Percentiles rank a stretch among this genome's conserved stretches.
Conservation (phyloP, 2,797 vertebrate species). For the Apogon hyalosoma region DNA sequence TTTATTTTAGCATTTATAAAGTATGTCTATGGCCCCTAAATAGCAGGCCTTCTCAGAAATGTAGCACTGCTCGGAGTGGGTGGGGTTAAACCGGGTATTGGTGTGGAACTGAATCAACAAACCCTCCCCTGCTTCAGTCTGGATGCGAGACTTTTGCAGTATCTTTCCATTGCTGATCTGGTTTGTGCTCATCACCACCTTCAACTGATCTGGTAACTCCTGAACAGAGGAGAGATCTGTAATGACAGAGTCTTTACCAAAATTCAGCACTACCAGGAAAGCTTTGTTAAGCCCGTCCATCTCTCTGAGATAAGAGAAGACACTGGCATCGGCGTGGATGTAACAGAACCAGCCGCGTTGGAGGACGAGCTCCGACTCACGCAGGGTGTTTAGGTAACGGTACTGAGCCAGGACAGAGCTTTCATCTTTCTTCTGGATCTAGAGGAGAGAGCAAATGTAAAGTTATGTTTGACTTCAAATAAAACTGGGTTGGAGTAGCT, state of each 20-base stretch:
- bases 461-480: neutral
- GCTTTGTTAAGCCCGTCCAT: slow-evolving; percentile 87
- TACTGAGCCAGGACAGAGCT: slow-evolving; percentile 88
- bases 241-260: slow-evolving; percentile 78
- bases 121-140: slow-evolving; percentile 88
- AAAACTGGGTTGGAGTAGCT: neutral
- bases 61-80: slow-evolving; percentile 84
- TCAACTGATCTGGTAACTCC: slow-evolving; percentile 82
- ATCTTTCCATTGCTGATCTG: slow-evolving; percentile 55
- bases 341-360: slow-evolving; percentile 94
- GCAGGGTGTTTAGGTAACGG: slow-evolving; percentile 85
- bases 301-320: slow-evolving; percentile 90
- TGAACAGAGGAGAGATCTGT: slow-evolving; percentile 81
- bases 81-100: slow-evolving; percentile 78
- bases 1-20: slow-evolving; percentile 86
- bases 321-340: slow-evolving; percentile 77
- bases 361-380: slow-evolving; percentile 83
- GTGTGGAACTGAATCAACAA: slow-evolving; percentile 88
- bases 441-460: slow-evolving; percentile 6
- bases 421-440: slow-evolving; percentile 85
- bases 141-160: slow-evolving; percentile 76
- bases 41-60: slow-evolving; percentile 94
- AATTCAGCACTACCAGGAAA: slow-evolving; percentile 93
- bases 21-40: slow-evolving; percentile 83
- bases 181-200: slow-evolving; percentile 87